Evolutionary conservation across 2,888 invertebrate genomes (phyloP).

Genomic region (Rhopalosiphum nymphaeae): DNA sequence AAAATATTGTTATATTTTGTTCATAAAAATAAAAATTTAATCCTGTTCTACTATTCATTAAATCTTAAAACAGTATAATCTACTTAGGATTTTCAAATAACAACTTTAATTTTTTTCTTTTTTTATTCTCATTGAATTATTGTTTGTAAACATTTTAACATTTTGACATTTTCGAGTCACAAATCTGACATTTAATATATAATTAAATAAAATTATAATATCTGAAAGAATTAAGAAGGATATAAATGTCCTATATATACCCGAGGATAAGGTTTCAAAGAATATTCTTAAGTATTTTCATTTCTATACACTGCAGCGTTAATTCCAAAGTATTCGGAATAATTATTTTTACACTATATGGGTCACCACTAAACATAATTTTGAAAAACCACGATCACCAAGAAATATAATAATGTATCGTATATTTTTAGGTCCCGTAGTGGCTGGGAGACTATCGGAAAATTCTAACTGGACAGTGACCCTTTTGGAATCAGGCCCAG

Average conservation of each 20-base stretch:
- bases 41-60: not conserved
- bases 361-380: not conserved
- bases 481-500: conserved; percentile 72
- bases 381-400: not conserved
- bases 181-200: not conserved
- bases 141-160: not conserved
- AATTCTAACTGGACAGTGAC: conserved; percentile 70
- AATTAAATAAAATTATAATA: not conserved
- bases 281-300: not conserved
- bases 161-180: not conserved
- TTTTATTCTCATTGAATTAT: not conserved
- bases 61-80: not conserved
- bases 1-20: not conserved
- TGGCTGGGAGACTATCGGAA: conserved; percentile 73
- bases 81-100: not conserved
- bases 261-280: not conserved
- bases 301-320: not conserved
- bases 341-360: not conserved
- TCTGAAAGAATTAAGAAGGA: not conserved
- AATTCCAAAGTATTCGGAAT: not conserved
- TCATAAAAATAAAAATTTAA: not conserved
- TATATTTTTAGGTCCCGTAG: conserved; percentile 71
- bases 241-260: not conserved
- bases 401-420: not conserved
- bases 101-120: not conserved